phyloP scores from a whole-genome alignment of 2,113 vertebrate genomes.

The Rhadina sibilatrix region DNA sequence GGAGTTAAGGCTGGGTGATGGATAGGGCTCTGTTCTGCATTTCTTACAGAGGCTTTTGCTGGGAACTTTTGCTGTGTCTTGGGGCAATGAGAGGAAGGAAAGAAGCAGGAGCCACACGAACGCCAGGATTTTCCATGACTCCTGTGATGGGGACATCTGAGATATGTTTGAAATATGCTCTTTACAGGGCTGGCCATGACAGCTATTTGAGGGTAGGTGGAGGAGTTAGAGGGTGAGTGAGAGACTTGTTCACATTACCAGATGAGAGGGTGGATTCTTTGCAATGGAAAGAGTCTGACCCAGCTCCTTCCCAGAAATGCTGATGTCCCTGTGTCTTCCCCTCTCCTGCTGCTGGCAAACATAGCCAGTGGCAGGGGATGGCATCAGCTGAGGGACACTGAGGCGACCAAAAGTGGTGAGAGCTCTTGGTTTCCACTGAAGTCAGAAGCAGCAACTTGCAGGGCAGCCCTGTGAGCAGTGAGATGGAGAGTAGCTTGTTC shows the following conservation, averaged over 20 bases:
- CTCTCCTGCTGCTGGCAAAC: not conserved
- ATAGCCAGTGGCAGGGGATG: not conserved
- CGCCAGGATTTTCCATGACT: not conserved
- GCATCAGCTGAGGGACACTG: not conserved
- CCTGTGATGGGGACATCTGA: not conserved
- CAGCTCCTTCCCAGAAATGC: conserved; percentile 8
- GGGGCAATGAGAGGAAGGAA: not conserved
- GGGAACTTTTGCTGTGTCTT: not conserved
- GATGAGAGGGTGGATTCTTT: conserved; percentile 9
- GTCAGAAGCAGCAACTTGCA: conserved; percentile 39
- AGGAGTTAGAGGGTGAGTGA: not conserved
- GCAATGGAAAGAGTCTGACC: not conserved
- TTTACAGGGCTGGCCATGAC: not conserved
- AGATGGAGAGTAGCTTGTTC: conserved; percentile 33
- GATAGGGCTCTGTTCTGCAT: not conserved
- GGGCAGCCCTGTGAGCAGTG: conserved; percentile 54
- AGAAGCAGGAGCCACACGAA: not conserved
- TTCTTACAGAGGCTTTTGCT: not conserved
- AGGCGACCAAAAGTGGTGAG: not conserved
- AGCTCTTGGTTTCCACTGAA: not conserved
- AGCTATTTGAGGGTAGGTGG: not conserved
- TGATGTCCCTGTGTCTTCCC: not conserved
- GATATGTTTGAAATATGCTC: not conserved
- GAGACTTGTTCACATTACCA: not conserved
- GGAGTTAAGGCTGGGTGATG: not conserved